A percentile compares a stretch with the other conserved stretches of the same genome.
Conservation (phyloP, 2,888 invertebrate species). For the Zhuqinia jingwanae region DNA sequence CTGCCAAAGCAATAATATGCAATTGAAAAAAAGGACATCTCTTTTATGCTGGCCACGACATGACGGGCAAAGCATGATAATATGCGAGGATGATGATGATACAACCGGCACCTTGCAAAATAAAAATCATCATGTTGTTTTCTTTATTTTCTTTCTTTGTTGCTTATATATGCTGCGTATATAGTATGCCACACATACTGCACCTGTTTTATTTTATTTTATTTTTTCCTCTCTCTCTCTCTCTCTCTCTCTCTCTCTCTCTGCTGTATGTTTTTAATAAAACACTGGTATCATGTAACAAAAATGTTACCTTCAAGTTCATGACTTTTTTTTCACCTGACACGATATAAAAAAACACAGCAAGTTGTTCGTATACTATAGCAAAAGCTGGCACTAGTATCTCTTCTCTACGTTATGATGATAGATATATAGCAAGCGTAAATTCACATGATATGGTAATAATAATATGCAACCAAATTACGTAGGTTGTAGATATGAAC, state of each 20-base stretch:
- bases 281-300: slow-evolving; percentile 6
- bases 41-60: slow-evolving; percentile 2
- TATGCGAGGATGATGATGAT: slow-evolving; percentile 1
- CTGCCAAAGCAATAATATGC: not conserved
- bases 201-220: no score
- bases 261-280: not conserved
- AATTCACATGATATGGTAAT: not conserved
- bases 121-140: not conserved
- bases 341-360: not conserved
- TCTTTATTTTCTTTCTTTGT: slow-evolving; percentile 10
- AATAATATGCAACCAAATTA: no score
- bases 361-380: not conserved
- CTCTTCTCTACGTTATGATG: not conserved
- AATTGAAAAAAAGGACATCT: slow-evolving; percentile 5
- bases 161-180: not conserved
- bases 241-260: no score
- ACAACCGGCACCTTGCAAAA: slow-evolving; percentile 33
- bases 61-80: no score
- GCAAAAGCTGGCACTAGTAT: not conserved
- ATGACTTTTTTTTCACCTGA: slow-evolving; percentile 23
- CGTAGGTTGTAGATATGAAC: no score
- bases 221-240: slow-evolving; percentile 1
- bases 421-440: not conserved
- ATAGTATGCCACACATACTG: no score
- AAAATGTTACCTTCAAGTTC: not conserved